Evolutionary conservation across 2,113 vertebrate genomes (phyloP).

Genomic region (Sander lucioperca): DNA sequence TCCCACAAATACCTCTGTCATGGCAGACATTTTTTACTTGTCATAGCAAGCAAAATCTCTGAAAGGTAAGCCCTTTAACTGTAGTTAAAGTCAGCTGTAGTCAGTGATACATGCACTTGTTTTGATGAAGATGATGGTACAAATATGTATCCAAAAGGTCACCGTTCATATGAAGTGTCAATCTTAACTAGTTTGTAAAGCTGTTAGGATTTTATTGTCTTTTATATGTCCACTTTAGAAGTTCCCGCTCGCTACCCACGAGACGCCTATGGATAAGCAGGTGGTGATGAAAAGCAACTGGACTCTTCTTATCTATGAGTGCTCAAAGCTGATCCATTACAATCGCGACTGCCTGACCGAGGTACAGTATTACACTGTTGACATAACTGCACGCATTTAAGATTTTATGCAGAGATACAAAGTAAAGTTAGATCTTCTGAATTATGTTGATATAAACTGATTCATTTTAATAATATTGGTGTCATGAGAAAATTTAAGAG

Average conservation of each 20-base stretch:
- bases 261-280: rapidly evolving
- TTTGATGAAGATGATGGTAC: neutral
- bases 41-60: too few species aligned
- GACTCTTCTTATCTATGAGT: rapidly evolving
- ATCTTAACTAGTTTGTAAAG: neutral
- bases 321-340: rapidly evolving
- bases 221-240: neutral
- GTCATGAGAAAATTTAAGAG: neutral
- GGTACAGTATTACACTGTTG: neutral
- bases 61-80: too few species aligned
- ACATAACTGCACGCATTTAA: neutral
- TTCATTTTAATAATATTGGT: neutral
- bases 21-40: too few species aligned
- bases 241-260: rapidly evolving
- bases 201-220: neutral
- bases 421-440: neutral
- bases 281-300: rapidly evolving
- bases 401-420: neutral
- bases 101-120: neutral
- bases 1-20: too few species aligned
- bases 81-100: too few species aligned
- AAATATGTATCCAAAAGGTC: neutral
- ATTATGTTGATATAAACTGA: neutral
- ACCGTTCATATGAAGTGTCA: neutral
- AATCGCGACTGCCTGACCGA: rapidly evolving